Conservation (phyloP, 2,113 vertebrate genomes). For the Gavia stellata region DNA sequence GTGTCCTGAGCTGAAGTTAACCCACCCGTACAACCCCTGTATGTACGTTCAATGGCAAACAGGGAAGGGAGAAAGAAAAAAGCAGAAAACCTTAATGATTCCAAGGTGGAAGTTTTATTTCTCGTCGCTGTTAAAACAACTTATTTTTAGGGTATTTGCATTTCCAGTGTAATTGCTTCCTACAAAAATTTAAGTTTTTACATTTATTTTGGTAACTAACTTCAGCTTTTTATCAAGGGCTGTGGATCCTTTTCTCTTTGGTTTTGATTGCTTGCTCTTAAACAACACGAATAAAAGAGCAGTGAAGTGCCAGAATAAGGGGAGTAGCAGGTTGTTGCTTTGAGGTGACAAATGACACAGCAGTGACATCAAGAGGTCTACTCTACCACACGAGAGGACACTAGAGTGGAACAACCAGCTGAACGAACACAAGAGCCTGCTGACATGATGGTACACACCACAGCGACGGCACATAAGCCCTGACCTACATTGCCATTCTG, state of each 20-base stretch:
- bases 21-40: neutral
- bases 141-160: neutral
- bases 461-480: rapidly evolving
- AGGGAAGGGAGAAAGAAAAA: neutral
- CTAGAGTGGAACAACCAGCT: neutral
- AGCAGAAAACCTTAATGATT: neutral
- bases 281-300: neutral
- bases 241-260: neutral
- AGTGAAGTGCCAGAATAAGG: neutral
- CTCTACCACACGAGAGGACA: neutral
- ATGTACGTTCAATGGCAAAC: neutral
- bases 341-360: neutral
- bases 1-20: neutral
- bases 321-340: neutral
- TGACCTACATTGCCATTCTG: neutral
- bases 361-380: neutral
- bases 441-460: neutral
- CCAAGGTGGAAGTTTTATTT: neutral
- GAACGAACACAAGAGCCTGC: neutral
- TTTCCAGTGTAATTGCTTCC: neutral
- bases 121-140: neutral
- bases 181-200: neutral
- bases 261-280: neutral
- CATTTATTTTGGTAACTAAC: neutral
- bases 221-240: neutral